phyloP scores from a whole-genome alignment of 1,140 invertebrate genomes.

The Calephelis virginiensis region DNA sequence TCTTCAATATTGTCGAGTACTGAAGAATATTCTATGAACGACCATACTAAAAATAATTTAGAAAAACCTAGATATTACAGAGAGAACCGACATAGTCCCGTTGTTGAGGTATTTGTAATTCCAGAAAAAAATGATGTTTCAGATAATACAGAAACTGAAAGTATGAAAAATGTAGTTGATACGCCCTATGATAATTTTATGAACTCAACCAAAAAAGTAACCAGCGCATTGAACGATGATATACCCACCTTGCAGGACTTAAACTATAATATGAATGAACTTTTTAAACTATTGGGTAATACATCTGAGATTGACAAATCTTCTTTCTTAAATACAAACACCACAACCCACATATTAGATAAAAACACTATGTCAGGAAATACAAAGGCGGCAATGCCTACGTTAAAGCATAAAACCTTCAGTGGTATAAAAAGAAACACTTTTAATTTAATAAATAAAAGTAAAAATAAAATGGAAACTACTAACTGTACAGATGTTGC shows the following conservation, averaged over 20 bases:
- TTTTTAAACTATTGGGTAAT: constrained; percentile 35
- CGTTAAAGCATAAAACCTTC: no score
- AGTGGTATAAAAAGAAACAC: no score
- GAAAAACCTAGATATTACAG: background rate
- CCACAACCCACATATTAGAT: no score
- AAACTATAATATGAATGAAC: constrained; percentile 35
- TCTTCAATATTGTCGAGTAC: background rate
- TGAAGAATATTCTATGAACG: background rate
- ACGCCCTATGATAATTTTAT: background rate
- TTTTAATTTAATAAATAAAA: background rate
- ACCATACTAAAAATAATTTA: background rate
- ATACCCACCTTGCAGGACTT: constrained; percentile 23
- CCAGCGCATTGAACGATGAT: constrained; percentile 2
- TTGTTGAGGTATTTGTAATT: background rate
- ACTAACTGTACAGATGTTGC: background rate
- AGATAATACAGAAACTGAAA: background rate
- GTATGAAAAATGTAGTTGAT: background rate
- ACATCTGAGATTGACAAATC: constrained; percentile 4
- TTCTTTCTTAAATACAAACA: no score
- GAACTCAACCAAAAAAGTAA: constrained; percentile 9
- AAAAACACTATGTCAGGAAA: no score
- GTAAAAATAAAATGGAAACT: background rate
- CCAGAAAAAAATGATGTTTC: background rate
- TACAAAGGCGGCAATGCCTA: no score
- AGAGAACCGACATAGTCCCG: background rate